Evolutionary conservation across 2,888 invertebrate genomes (phyloP), one percentile per base, ranked within the genome.

Genomic region (Gnatocerus cornutus): DNA sequence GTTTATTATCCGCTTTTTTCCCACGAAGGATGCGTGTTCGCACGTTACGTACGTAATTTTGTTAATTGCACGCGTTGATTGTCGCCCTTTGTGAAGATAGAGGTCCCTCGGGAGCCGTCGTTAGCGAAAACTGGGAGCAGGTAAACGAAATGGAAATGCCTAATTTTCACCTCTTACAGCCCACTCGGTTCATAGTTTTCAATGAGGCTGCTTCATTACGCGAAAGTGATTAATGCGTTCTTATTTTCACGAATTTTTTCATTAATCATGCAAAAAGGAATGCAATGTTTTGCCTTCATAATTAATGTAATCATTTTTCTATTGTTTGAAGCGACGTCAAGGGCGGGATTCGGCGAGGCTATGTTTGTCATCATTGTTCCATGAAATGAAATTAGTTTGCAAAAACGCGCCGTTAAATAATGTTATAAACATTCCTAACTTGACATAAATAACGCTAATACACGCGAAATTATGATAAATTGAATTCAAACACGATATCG

Each of bases 121-220:
- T 64, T 64, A 64, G 13, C 64, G 55, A 63, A 64, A 64, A 43
- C 55, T 53, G 43, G 13, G 64, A 43, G 46, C 64, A 64, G 45
- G 64, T 64, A 64, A 55, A 64, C 64, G 55, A 64, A 64, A 64
- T 64, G 64, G 55, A 64, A 64, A 64, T 64, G 64, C 33, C 64
- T 64, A 64, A 64, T 64, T 64, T 55, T 48, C 56, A 41, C 27
- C 50, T 55, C 55, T 39, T 55, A 55, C 41, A 39, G 39, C 43
- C 14, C 27, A 41, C 27, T 27, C 10, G 56, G 43, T 55, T 55
- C 16, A 16, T 16, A 46, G 7, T 46, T 46, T 46, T 46, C 16
- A 43, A 43, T 43, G 43, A 8, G 37, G 37, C 37, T 37, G 37
- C 4, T n/a, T 37, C 37, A 37, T 37, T 37, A 37, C 8, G 4